Base-by-base conservation (phyloP, 2,888 invertebrate genomes). In the Cotesia congregata region DNA sequence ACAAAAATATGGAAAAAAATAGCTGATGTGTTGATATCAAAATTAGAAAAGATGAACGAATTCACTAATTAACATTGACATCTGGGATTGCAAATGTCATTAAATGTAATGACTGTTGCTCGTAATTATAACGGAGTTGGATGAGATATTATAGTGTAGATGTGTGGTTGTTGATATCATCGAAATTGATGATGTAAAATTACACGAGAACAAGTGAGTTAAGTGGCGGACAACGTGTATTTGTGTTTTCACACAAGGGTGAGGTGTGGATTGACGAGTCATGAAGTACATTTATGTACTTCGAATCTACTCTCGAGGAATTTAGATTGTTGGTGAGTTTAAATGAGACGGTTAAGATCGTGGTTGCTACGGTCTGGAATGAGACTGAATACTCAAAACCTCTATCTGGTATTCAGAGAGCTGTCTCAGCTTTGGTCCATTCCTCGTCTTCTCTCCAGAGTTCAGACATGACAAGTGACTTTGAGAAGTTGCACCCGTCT, bases 401-500 rank as follows among this genome's bases (percentile, higher is more conserved):
- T 65, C 65, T 20, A 50, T 50, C 50, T 65, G 30, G 65, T 65
- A 30, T 65, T 65, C 65, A 65, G 50, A 65, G 65, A 30, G 65
- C 65, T 65, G 65, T 65, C 65, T 65, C 65, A 65, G 65, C 20
- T 65, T 65, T 62, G 7, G 64, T 65, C 74, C 72, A 64, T 72
- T 40, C 62, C 76, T 59, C 38, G 62, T 64, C 74, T 78, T 74
- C 60, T 50, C 61, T 68, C 67, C 64, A 12, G 50, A 50, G 59
- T 77, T 78, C 72, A 74, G 76, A 76, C 80, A 81, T 86, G 85
- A 86, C 86, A 84, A 83, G 81, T 83, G 83, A 86, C 83, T 84
- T 87, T 86, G 86, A 86, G 80, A 86, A 85, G 85, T 83, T 87
- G 86, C 86, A 86, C 87, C 86, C 83, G 85, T 85, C 85, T 78